Conservation (phyloP, 1,140 invertebrate species). For the Parasteatoda tepidariorum region DNA sequence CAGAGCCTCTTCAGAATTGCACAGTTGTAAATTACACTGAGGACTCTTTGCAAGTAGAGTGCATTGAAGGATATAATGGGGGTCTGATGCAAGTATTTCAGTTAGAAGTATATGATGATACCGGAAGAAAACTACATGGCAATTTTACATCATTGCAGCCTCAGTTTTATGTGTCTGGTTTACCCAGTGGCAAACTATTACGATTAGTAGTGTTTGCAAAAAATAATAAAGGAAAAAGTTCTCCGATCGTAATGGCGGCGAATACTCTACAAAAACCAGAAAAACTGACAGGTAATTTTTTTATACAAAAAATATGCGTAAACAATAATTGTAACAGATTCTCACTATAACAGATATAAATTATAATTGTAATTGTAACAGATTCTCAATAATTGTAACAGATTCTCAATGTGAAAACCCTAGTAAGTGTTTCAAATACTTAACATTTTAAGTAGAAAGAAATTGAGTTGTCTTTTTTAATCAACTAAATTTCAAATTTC, state of each 20-base stretch:
- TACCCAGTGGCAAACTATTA: conserved; percentile 58
- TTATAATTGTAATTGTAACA: not conserved
- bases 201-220: conserved; percentile 76
- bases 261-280: conserved; percentile 56
- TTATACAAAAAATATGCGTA: not conserved
- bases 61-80: conserved; percentile 63
- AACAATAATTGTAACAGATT: not conserved
- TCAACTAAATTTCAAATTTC: too few relatives aligned
- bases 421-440: too few relatives aligned
- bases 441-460: too few relatives aligned
- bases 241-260: conserved; percentile 67
- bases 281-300: conserved; percentile 41
- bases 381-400: too few relatives aligned
- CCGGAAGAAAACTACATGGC: conserved; percentile 33
- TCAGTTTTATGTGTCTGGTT: conserved; percentile 57
- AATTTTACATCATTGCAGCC: conserved; percentile 64
- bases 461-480: too few relatives aligned
- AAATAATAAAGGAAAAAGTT: conserved; percentile 78
- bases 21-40: conserved; percentile 63
- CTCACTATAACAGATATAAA: not conserved
- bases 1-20: conserved; percentile 63
- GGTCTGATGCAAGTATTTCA: conserved; percentile 62
- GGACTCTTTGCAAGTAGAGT: conserved; percentile 61
- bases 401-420: too few relatives aligned
- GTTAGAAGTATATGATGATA: conserved; percentile 62